These are phyloP conservation scores for Dermochelys coriacea DNA, from an alignment of 2,797 vertebrate species.

Conservation along the genomic window DNA sequence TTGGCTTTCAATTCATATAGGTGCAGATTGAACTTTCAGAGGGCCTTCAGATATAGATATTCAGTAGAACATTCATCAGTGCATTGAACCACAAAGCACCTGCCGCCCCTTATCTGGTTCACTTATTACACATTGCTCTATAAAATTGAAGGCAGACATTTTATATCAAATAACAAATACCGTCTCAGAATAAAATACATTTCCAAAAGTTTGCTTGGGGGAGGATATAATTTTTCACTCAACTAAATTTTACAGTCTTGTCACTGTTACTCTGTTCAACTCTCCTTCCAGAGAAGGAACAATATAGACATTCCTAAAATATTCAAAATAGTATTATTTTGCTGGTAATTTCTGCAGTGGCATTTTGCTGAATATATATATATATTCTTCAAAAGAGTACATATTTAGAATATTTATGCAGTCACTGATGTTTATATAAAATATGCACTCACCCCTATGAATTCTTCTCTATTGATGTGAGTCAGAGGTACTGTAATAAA, in stretches of 20 bases:
- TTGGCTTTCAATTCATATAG: not conserved
- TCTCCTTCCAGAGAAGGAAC: not conserved
- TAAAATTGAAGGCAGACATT: not conserved
- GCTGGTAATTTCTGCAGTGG: not conserved
- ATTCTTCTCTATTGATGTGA: not conserved
- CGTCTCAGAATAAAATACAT: not conserved
- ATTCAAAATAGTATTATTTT: not conserved
- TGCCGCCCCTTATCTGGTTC: not conserved
- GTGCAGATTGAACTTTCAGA: not conserved
- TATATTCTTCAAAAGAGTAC: too few relatives aligned
- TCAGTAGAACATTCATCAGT: not conserved
- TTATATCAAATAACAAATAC: not conserved
- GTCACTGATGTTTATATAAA: not conserved
- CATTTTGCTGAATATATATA: not conserved
- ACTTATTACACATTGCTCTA: fast-evolving
- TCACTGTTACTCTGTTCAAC: not conserved
- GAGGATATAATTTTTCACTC: not conserved
- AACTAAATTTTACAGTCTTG: not conserved
- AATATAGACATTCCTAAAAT: not conserved
- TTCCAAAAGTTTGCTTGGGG: not conserved
- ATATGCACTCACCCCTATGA: not conserved
- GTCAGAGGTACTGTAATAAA: not conserved
- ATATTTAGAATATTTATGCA: too few relatives aligned
- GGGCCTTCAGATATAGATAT: not conserved
- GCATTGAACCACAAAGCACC: not conserved